A percentile compares a stretch with the other conserved stretches of the same genome.
These are phyloP conservation scores for Sclerurus mexicanus DNA, from an alignment of 2,113 vertebrate species.

Conservation along the genomic window DNA sequence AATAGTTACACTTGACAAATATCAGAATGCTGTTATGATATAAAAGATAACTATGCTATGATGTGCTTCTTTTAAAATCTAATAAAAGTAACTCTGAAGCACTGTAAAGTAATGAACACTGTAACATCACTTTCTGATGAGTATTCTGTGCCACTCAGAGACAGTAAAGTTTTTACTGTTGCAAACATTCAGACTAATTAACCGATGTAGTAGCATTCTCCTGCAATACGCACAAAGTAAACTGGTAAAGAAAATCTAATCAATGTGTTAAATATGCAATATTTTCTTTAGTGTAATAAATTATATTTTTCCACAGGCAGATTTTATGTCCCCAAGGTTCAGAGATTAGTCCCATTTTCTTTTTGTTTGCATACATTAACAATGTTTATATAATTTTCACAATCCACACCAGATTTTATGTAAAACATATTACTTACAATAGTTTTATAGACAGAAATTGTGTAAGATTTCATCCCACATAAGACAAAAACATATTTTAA, in stretches of 20 bases:
- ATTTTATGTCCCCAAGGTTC: background rate
- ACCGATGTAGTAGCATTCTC: background rate
- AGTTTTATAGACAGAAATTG: background rate
- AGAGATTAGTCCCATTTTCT: background rate
- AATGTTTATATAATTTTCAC: background rate
- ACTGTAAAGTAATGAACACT: background rate
- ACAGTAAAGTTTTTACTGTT: background rate
- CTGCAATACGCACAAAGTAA: background rate
- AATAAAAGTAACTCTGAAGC: background rate
- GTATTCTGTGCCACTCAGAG: background rate
- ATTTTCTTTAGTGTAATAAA: background rate
- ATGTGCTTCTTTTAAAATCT: background rate
- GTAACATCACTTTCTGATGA: background rate
- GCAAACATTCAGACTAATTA: background rate
- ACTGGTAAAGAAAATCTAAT: background rate
- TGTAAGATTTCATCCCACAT: background rate
- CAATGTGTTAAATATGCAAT: background rate
- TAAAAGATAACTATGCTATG: background rate
- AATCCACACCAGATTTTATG: background rate
- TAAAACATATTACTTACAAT: background rate
- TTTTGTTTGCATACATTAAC: rapidly evolving
- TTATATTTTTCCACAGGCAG: background rate
- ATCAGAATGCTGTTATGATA: background rate
- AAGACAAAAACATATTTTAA: background rate
- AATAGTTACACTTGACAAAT: background rate